These are phyloP conservation scores for Pteromalus puparum DNA, from an alignment of 1,140 invertebrate species.

Conservation along the genomic window DNA sequence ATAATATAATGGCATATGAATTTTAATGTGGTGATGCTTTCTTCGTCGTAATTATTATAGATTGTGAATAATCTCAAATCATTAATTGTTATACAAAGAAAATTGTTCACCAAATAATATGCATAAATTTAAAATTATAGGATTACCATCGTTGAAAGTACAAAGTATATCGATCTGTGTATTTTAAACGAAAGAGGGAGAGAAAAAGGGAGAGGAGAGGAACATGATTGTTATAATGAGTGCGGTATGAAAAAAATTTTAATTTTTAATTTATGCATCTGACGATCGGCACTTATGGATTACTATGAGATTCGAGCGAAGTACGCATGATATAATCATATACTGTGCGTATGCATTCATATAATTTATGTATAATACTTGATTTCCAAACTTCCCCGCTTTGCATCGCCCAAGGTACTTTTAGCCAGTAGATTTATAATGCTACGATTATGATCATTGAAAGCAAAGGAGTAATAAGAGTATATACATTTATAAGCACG, in stretches of 20 bases:
- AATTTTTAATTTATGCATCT: background rate
- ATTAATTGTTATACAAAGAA: slow-evolving; percentile 18
- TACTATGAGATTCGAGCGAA: background rate
- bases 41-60: slow-evolving; percentile 2
- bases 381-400: slow-evolving; percentile 12
- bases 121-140: slow-evolving; percentile 24
- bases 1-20: slow-evolving; percentile 18
- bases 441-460: background rate
- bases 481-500: slow-evolving; percentile 56
- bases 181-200: background rate
- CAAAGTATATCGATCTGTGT: slow-evolving; percentile 17
- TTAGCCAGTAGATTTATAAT: slow-evolving; percentile 53
- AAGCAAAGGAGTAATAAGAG: slow-evolving; percentile 32
- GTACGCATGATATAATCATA: slow-evolving; percentile 36
- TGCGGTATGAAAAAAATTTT: background rate
- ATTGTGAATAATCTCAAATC: slow-evolving; percentile 12
- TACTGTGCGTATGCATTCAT: slow-evolving; percentile 34
- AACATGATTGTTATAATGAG: background rate
- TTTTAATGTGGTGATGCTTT: background rate
- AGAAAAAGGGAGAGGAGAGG: background rate
- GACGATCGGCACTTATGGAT: background rate
- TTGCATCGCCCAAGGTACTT: slow-evolving; percentile 54
- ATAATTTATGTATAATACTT: slow-evolving; percentile 48
- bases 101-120: slow-evolving; percentile 21
- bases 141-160: slow-evolving; percentile 20